Percentiles rank a stretch among this genome's conserved stretches.
These are phyloP conservation scores for Tiaroga cobitis DNA, from an alignment of 2,797 vertebrate species.

Conservation along the genomic window DNA sequence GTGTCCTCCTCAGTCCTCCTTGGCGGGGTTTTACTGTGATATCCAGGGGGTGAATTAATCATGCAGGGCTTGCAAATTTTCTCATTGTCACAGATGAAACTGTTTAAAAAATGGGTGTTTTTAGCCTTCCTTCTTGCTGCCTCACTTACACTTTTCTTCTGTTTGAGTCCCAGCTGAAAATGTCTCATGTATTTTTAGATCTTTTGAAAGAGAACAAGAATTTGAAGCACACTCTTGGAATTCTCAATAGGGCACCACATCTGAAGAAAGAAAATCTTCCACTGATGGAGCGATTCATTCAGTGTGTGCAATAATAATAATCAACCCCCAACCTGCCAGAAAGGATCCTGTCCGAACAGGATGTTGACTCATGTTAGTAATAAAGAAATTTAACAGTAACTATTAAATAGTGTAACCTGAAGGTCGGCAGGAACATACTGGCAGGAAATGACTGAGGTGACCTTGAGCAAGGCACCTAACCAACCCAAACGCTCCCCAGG, in stretches of 20 bases:
- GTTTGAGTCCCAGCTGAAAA: constrained; percentile 41
- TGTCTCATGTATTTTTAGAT: constrained; percentile 35
- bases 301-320: background rate
- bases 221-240: constrained; percentile 21
- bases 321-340: background rate
- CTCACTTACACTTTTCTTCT: constrained; percentile 24
- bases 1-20: constrained; percentile 9
- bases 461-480: background rate
- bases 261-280: background rate
- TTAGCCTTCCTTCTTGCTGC: constrained; percentile 14
- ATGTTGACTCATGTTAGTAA: background rate
- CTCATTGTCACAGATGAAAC: constrained; percentile 44
- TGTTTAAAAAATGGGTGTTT: constrained; percentile 1
- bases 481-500: background rate
- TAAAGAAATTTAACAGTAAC: background rate
- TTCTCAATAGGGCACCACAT: background rate
- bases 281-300: background rate
- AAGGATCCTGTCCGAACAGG: background rate
- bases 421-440: no score
- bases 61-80: constrained; percentile 41
- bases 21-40: constrained; percentile 39
- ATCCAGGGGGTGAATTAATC: constrained; percentile 26
- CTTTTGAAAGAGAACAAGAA: background rate
- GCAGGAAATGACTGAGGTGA: no score
- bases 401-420: background rate